Percentiles rank a stretch among this genome's conserved stretches.
phyloP scores from a whole-genome alignment of 2,113 vertebrate genomes.

The Gavialis gangeticus region DNA sequence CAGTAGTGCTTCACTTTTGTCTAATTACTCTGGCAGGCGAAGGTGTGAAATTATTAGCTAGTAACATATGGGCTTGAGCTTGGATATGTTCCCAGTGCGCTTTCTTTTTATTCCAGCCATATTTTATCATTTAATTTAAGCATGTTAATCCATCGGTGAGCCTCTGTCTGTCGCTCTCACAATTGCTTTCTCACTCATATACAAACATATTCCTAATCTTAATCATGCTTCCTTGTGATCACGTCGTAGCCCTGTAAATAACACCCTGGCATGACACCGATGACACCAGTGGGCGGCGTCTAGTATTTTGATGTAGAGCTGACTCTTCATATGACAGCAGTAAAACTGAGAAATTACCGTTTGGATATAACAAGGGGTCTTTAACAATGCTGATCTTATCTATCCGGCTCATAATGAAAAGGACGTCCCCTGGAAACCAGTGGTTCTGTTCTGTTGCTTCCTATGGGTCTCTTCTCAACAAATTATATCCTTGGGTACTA shows the following conservation, averaged over 20 bases:
- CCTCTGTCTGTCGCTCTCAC: constrained; percentile 17
- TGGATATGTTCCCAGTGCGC: constrained; percentile 56
- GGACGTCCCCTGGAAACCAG: not conserved
- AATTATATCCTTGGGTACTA: not conserved
- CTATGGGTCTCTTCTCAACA: not conserved
- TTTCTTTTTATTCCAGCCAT: constrained; percentile 54
- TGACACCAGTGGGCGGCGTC: constrained; percentile 13
- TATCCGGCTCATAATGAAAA: constrained; percentile 27
- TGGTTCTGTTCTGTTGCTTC: not conserved
- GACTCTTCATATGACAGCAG: constrained; percentile 32
- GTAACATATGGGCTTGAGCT: constrained; percentile 66
- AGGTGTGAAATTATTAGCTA: constrained; percentile 70
- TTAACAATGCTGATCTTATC: constrained; percentile 26
- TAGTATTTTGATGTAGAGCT: not conserved
- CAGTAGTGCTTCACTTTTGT: constrained; percentile 31
- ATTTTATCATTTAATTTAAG: constrained; percentile 69
- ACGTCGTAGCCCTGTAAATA: constrained; percentile 31
- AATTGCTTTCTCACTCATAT: not conserved
- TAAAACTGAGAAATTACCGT: constrained; percentile 54
- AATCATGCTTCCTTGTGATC: not conserved
- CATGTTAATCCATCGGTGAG: constrained; percentile 39
- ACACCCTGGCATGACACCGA: not conserved
- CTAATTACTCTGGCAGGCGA: constrained; percentile 63
- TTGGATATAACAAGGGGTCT: not conserved
- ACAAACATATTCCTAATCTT: constrained; percentile 27